These are phyloP conservation scores for Misgurnus mizolepis DNA, from an alignment of 2,113 vertebrate species.

Conservation along the genomic window DNA sequence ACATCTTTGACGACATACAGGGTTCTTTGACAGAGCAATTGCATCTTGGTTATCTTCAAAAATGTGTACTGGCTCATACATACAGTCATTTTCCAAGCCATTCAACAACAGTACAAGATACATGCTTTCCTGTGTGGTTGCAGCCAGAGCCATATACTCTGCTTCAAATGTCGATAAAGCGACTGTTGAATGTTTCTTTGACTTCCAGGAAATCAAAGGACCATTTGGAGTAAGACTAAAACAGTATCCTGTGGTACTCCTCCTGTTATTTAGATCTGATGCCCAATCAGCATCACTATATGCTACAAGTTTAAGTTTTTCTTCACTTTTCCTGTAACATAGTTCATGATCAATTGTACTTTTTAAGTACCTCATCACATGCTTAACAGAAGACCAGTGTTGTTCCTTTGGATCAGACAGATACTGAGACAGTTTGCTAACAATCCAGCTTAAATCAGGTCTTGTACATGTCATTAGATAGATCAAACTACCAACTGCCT, in stretches of 20 bases:
- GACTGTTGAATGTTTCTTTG: conserved; percentile 36
- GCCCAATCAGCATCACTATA: conserved; percentile 48
- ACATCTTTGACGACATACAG: too few species aligned
- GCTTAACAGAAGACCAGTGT: conserved; percentile 22
- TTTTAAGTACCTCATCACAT: conserved; percentile 35
- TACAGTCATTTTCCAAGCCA: neutral
- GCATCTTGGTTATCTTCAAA: too few species aligned
- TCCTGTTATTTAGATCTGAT: conserved; percentile 16
- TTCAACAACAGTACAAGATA: conserved; percentile 41
- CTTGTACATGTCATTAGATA: neutral
- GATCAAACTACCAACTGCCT: conserved; percentile 39
- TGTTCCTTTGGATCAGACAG: conserved; percentile 32
- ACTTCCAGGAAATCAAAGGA: conserved; percentile 27
- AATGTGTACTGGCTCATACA: too few species aligned
- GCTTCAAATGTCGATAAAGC: conserved; percentile 36
- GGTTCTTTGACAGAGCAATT: too few species aligned
- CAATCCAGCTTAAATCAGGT: conserved; percentile 46
- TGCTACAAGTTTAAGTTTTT: conserved; percentile 30
- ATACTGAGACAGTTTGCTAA: too few species aligned
- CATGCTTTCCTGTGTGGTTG: conserved; percentile 33
- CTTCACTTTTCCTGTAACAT: conserved; percentile 39
- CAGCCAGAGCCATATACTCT: conserved; percentile 38
- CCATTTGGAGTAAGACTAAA: conserved; percentile 26
- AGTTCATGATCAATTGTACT: conserved; percentile 35
- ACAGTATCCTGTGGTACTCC: conserved; percentile 46